Base-by-base conservation (phyloP, 2,888 invertebrate genomes). In the Sinentomon sp. region DNA sequence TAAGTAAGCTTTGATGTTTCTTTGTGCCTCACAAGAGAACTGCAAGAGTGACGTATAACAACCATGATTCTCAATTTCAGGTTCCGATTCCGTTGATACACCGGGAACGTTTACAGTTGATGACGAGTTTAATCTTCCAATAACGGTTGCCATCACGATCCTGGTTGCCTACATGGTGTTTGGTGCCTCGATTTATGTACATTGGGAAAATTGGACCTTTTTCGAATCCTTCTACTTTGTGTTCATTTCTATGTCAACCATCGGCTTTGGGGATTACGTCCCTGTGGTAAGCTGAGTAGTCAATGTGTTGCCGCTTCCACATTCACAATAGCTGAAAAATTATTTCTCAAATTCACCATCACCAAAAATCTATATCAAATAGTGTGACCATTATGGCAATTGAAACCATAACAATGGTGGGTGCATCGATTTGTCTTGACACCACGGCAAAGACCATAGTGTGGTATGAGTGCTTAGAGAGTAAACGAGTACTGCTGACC, bases 141-240 rank as follows among this genome's bases (percentile, higher is more conserved):
- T 89, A 21, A 73, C 78, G 0, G 64, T 92, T 1, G 89, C 89
- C 1, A 68, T 87, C 3, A 52, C 68, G 24, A 68, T 92, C 35
- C 59, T 89, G 12, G 53, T 87, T 1, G 52, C 68, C 1, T 94
- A 94, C 54, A 82, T 92, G 27, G 63, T 85, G 36, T 53, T 76
- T 12, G 92, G 92, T 1, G 80, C 82, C 0, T 59, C 68, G 2
- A 65, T 75, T 2, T 89, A 76, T 46, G 66, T 64, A 21, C 66
- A 45, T 12, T 68, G 70, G 63, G 78, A 77, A 52, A 12, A 62
- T 0, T 94, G 92, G 92, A 62, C 63, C n/a, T 77, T 82, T 53
- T 74, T 87, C 46, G 77, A 82, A 37, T 71, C 89, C 0, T 83
- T 94, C 51, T 94, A 94, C 53, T 94, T 92, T 51, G 80, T 92